phyloP scores from a whole-genome alignment of 2,797 vertebrate species.

The Moxostoma hubbsi region DNA sequence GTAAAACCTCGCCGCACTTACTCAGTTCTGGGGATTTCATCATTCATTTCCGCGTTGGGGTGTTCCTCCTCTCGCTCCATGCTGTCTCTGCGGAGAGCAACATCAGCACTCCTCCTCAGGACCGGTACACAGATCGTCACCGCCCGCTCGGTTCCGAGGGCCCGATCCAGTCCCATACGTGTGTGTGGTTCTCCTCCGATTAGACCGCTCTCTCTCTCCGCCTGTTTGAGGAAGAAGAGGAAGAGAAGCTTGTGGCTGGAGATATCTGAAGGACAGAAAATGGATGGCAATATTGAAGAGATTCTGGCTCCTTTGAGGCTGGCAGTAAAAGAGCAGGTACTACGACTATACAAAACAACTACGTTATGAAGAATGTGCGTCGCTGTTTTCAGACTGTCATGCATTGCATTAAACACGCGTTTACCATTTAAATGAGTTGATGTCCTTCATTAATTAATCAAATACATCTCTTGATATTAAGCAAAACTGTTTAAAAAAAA shows the following conservation, averaged over 20 bases:
- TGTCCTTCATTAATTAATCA: background rate
- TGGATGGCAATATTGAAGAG: constrained; percentile 83
- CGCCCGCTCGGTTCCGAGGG: constrained; percentile 58
- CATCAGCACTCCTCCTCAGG: constrained; percentile 75
- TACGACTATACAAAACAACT: background rate
- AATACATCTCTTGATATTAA: background rate
- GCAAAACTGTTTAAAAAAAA: background rate
- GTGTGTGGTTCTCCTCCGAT: constrained; percentile 45
- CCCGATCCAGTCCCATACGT: constrained; percentile 55
- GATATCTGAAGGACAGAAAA: constrained; percentile 73
- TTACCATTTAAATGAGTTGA: background rate
- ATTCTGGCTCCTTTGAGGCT: constrained; percentile 90
- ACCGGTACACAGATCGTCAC: constrained; percentile 64
- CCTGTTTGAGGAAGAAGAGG: constrained; percentile 63
- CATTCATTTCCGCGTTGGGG: constrained; percentile 69
- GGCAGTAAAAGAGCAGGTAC: constrained; percentile 93
- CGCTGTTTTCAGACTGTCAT: background rate
- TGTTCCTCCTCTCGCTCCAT: constrained; percentile 54
- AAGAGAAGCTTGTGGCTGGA: constrained; percentile 68
- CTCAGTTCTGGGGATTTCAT: constrained; percentile 77
- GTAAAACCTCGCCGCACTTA: constrained; percentile 48
- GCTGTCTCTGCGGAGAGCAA: constrained; percentile 75
- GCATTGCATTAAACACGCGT: background rate
- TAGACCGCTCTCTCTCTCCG: constrained; percentile 70
- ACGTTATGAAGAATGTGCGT: background rate